Base-by-base conservation (phyloP, 2,888 invertebrate species). In the Eumerus sabulonum region DNA sequence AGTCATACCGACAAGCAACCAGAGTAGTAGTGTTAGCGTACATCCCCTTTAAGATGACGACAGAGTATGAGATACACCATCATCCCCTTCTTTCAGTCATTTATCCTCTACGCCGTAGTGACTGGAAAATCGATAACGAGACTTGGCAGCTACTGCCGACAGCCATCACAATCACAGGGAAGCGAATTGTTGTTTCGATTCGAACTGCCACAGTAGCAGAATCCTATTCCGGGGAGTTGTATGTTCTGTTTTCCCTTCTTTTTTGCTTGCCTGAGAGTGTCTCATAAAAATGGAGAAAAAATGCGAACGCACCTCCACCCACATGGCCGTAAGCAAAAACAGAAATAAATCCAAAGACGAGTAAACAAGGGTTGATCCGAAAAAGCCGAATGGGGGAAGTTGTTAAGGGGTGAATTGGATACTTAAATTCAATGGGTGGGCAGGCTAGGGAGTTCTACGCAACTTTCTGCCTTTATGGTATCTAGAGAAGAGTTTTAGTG, bases 91-190 rank as follows among this genome's bases (percentile, higher is more conserved):
- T 40, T 38, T 42, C 57, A 14, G 13, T 19, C 44, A 50, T 44
- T 27, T 35, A 60, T 40, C 16, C 48, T 40, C 50, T 47, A 1
- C 9, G 18, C 3, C 40, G 17, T 7, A 5, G 36, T 36, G 47
- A 44, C 14, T 16, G 16, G 50, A 77, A 72, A 73, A 77, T 77
- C 77, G 73, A 77, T 77, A 73, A 36, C 57, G 19, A 44, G 53
- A 59, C 40, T 48, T 62, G 51, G 11, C n/a, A n/a, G 16, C 53
- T 44, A 53, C 13, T 67, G 50, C 60, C 54, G 50, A 60, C 64
- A 45, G 42, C 7, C 27, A 27, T 27, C 27, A 40, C 40, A n/a
- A 12, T 18, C 45, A 59, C 51, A 60, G 62, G 76, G 14, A 76
- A 71, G 40, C 45, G 45, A 35, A 45, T 66, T 50, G 47, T 40